Base-by-base conservation (phyloP, 2,888 invertebrate genomes). In the Synergus itoensis region DNA sequence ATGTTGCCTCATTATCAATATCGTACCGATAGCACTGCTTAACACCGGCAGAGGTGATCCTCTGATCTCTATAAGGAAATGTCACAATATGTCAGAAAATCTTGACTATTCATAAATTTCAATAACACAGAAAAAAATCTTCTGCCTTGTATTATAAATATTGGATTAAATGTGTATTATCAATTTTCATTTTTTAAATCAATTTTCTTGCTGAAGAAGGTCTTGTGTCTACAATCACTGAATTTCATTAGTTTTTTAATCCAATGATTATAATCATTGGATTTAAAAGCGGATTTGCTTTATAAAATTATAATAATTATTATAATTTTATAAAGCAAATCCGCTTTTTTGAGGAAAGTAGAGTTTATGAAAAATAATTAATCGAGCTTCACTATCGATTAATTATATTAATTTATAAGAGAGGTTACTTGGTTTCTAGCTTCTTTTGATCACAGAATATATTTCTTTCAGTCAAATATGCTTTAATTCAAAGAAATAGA, bases 1-100 rank as follows among this genome's bases (percentile, higher is more conserved):
- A 78, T 81, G 79, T 80, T 79, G 83, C 77, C 82, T 85, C 81
- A 80, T 82, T 86, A 85, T 84, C 84, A 86, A 85, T 82, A 83
- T 79, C 81, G 81, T 63, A 80, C 21, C 77, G 77, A 69, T 48
- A 28, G 45, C 79, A 77, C 67, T 67, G 48, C 45, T 45, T 45
- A 45, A 45, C 45, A 45, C 45, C 14, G 16, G 45, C 57, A 57
- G 7, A 67, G 77, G 76, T 73, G 57, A 65, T 28, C 28, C 2
- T 28, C 40, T 45, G 53, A 67, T 28, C 43, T 36, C 5, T 41
- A n/a, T n/a, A n/a, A 63, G 67, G 36, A 80, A 77, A 75, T n/a
- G 63, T 77, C 65, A 57, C 18, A 41, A 48, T 36, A 53, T n/a
- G 64, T 48, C 16, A 77, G 36, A 21, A 28, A 28, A 60, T 60